Conservation (phyloP, 64 coral and sea anemone genomes). For the Montipora capricornis region DNA sequence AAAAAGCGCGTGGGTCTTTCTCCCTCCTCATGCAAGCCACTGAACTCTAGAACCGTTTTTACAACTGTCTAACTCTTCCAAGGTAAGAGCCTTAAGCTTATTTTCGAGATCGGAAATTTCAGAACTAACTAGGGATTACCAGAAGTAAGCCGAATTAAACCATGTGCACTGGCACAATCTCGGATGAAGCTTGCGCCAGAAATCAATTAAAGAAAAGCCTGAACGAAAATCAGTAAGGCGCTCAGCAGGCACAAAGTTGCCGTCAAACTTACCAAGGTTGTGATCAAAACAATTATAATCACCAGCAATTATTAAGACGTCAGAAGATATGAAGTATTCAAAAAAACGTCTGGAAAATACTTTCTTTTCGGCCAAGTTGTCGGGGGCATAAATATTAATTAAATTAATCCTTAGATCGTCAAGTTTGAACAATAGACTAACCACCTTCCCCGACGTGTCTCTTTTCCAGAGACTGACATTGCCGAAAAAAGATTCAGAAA, state of each 20-base stretch:
- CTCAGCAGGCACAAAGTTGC: not conserved
- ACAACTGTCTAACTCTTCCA: not conserved
- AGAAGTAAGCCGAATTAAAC: not conserved
- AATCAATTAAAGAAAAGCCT: slow-evolving; percentile 18
- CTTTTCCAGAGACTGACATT: not conserved
- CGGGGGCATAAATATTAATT: not conserved
- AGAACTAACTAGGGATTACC: not conserved
- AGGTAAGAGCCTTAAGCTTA: not conserved
- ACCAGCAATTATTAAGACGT: not conserved
- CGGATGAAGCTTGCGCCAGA: slow-evolving; percentile 27
- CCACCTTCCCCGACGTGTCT: not conserved
- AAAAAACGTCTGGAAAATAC: not conserved
- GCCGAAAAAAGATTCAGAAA: not conserved
- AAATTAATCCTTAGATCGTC: not conserved
- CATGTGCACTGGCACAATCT: slow-evolving; percentile 12
- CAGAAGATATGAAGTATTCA: not conserved
- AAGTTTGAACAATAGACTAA: not conserved
- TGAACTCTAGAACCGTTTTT: no score
- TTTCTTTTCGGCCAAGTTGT: not conserved
- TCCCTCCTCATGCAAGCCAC: no score
- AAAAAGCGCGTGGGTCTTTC: no score
- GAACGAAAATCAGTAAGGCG: not conserved
- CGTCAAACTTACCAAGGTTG: not conserved
- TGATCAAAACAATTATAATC: not conserved
- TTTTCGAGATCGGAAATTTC: not conserved